These are phyloP conservation scores for Arctocebus calabarensis DNA, from an alignment of 2,797 vertebrate species.

Conservation along the genomic window DNA sequence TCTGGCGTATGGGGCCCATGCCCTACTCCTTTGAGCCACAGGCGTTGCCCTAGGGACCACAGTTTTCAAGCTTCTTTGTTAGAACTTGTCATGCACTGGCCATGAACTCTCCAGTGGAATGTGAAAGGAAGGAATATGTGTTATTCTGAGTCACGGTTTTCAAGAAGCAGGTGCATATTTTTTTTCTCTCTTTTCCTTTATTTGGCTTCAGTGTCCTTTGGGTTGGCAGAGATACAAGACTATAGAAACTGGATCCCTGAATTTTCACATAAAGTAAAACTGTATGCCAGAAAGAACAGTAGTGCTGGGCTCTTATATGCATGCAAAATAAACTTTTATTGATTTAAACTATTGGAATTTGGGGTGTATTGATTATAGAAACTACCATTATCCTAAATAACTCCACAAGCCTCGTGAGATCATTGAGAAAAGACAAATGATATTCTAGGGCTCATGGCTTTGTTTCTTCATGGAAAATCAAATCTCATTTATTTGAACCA, in stretches of 20 bases:
- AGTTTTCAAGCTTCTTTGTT: background rate
- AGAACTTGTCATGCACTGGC: background rate
- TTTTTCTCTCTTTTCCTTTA: background rate
- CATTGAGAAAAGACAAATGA: background rate
- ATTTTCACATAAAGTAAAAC: background rate
- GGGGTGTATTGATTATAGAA: background rate
- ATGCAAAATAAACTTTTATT: background rate
- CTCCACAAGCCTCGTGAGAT: background rate
- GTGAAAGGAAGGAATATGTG: background rate
- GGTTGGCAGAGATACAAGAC: background rate
- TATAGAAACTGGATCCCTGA: background rate
- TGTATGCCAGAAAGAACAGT: background rate
- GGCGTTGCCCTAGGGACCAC: no score
- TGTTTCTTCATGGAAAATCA: conserved; percentile 49
- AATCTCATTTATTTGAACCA: conserved; percentile 47
- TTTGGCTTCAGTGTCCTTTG: background rate
- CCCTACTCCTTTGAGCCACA: no score
- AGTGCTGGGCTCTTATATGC: background rate
- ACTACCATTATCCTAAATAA: background rate
- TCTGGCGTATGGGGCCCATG: no score
- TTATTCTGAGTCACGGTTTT: background rate
- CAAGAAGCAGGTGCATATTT: background rate
- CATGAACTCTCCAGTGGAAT: background rate
- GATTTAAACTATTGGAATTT: background rate
- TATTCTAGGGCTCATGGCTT: background rate